Evolutionary conservation across 2,113 vertebrate species (phyloP).

Genomic region (Heptranchias perlo): DNA sequence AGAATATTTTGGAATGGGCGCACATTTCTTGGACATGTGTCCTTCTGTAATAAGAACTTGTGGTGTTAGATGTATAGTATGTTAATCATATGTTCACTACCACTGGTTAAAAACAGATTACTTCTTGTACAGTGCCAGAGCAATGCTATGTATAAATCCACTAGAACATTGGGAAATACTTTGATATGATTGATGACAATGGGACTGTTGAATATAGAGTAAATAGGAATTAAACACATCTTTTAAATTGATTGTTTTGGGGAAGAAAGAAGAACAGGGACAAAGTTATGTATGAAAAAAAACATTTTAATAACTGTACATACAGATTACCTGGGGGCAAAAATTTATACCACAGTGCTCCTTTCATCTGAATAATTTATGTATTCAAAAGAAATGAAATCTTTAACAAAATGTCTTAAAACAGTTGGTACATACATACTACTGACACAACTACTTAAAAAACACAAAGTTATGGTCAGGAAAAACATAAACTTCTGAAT

Average conservation of each 20-base stretch:
- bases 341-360: not conserved
- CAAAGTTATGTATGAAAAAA: constrained; percentile 11
- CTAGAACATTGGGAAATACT: not conserved
- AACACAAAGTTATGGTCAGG: not conserved
- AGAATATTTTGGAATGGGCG: not conserved
- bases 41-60: not conserved
- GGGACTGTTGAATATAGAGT: not conserved
- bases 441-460: not conserved
- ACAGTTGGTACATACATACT: not conserved
- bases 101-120: not conserved
- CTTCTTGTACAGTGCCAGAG: not conserved
- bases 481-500: not conserved
- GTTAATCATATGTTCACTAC: not conserved
- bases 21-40: not conserved
- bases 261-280: not conserved
- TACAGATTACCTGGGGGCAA: not conserved
- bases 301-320: constrained; percentile 14
- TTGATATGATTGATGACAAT: not conserved
- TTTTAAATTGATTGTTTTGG: not conserved
- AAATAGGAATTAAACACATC: not conserved
- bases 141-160: not conserved
- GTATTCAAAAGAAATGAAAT: not conserved
- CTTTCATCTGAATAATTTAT: constrained; percentile 30
- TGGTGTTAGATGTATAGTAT: not conserved
- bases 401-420: not conserved